phyloP scores from a whole-genome alignment of 2,797 vertebrate species.

The Hephaestus fuliginosus region DNA sequence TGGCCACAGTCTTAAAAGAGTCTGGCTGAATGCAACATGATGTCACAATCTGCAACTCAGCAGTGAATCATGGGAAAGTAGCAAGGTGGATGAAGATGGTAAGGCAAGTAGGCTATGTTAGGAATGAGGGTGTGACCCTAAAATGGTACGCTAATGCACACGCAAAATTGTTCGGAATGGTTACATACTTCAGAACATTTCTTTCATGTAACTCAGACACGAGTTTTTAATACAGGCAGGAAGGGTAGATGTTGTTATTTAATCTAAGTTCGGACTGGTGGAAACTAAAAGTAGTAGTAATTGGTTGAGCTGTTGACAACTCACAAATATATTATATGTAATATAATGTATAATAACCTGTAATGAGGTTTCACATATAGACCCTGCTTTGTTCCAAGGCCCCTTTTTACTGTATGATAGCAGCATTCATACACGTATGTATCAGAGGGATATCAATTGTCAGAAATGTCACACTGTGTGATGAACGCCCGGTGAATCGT shows the following conservation, averaged over 20 bases:
- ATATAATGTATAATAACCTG: not conserved
- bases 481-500: not conserved
- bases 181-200: constrained; percentile 1
- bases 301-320: not conserved
- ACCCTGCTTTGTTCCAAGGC: not conserved
- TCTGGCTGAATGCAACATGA: not conserved
- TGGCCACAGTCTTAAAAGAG: not conserved
- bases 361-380: too few species aligned
- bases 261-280: not conserved
- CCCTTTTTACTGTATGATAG: not conserved
- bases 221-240: not conserved
- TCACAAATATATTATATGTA: not conserved
- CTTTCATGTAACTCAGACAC: constrained; percentile 5
- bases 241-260: constrained; percentile 5
- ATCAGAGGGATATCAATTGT: not conserved
- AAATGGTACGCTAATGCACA: not conserved
- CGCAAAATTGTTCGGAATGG: constrained; percentile 41
- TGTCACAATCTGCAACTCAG: not conserved
- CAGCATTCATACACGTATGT: not conserved
- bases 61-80: constrained; percentile 53
- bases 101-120: constrained; percentile 36
- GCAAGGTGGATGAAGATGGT: constrained; percentile 5
- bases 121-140: constrained; percentile 73
- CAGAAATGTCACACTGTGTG: not conserved
- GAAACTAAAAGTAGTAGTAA: not conserved